These are phyloP conservation scores for Tipula vernalis DNA, from an alignment of 2,888 invertebrate genomes.

Conservation along the genomic window DNA sequence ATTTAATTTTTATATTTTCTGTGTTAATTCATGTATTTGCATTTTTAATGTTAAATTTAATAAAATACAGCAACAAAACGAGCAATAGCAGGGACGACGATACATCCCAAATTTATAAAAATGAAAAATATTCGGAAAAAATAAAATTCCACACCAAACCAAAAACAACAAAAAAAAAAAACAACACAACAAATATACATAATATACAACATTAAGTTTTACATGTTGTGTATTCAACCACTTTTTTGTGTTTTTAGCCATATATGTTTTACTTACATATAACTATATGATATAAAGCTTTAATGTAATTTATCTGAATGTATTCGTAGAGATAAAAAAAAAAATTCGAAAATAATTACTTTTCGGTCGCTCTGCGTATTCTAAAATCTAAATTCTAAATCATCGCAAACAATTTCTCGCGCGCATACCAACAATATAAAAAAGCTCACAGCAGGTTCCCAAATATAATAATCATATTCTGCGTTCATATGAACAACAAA, in stretches of 20 bases:
- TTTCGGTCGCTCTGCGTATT: background rate
- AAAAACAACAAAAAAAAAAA: background rate
- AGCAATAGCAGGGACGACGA: background rate
- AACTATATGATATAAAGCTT: background rate
- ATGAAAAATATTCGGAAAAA: background rate
- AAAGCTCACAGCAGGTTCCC: background rate
- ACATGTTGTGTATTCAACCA: background rate
- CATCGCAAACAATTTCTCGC: background rate
- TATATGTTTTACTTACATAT: background rate
- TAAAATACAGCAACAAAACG: background rate
- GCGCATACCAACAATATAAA: background rate
- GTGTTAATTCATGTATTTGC: conserved; percentile 4
- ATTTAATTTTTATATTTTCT: background rate
- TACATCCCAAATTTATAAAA: background rate
- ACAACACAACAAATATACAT: background rate
- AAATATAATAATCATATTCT: background rate
- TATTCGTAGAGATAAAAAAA: background rate
- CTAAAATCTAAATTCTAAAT: background rate
- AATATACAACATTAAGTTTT: background rate
- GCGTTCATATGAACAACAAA: background rate
- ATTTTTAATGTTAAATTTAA: conserved; percentile 4
- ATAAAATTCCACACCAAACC: background rate
- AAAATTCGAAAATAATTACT: background rate
- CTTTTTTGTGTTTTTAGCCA: background rate
- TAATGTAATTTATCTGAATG: background rate